Base-by-base conservation (phyloP, 2,113 vertebrate genomes). In the Bufo bufo region DNA sequence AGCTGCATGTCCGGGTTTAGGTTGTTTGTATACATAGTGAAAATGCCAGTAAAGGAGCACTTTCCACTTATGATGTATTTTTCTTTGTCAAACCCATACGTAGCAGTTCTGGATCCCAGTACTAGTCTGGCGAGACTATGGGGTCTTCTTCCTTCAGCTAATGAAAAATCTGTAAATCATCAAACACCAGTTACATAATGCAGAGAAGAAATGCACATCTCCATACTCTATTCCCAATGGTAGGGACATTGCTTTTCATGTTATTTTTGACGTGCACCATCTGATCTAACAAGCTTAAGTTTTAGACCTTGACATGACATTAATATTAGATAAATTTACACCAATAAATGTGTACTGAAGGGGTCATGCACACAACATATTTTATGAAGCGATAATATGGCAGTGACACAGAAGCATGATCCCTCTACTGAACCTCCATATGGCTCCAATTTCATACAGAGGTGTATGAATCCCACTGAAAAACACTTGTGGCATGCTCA, bases 101-200 rank as follows among this genome's bases (percentile, higher is more conserved):
- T 47, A 66, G 19, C 66, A 61, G 14, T 17, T 65, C 11, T 47
- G 19, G 19, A 49, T 65, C 17, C 80, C 19, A 65, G 52, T 61
- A 10, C 13, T 43, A 56, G 59, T 65, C 79, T 65, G 45, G 59
- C 49, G 23, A n/a, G 10, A 52, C 4, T 33, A 52, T 6, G 1
- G 63, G 11, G 20, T 65, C 11, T 69, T 13, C 12, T 66, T 82
- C 12, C 61, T 82, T 5, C 63, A 52, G 45, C 20, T 83, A 69
- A 69, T 83, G 81, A 69, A 83, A 83, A 83, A 69, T 66, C 63
- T 52, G 45, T 83, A 83, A 83, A 83, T 69, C 63, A 69, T 66
- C 19, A 83, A 80, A 83, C 19, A 66, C 10, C 45, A 14, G 81
- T 82, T 82, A 66, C 63, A 66, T 63, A 63, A 82, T 61, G 59